Percentiles rank a stretch among this genome's conserved stretches.
phyloP scores from a whole-genome alignment of 2,797 vertebrate genomes.

The Chelonia mydas region DNA sequence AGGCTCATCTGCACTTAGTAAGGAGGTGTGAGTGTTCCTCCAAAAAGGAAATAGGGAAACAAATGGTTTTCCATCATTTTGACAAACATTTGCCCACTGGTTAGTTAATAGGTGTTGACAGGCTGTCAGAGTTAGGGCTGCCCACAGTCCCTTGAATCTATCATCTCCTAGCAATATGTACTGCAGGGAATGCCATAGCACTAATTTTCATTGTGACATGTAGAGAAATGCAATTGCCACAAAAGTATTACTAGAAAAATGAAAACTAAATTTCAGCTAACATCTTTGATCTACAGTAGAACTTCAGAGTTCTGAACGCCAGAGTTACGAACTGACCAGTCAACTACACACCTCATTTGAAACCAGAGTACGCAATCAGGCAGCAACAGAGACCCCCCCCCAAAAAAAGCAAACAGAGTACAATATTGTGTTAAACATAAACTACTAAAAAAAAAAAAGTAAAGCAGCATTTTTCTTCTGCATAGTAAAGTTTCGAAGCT shows the following conservation, averaged over 20 bases:
- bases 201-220: conserved; percentile 68
- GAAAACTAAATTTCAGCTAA: conserved; percentile 55
- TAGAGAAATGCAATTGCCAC: conserved; percentile 59
- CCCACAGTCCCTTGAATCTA: conserved; percentile 56
- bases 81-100: conserved; percentile 61
- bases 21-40: conserved; percentile 43
- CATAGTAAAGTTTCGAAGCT: too few species aligned
- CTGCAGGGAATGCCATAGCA: conserved; percentile 66
- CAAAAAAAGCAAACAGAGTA: too few species aligned
- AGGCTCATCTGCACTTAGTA: conserved; percentile 24
- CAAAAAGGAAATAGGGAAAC: conserved; percentile 61
- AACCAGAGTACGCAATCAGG: too few species aligned
- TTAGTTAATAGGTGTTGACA: conserved; percentile 72
- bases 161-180: conserved; percentile 65
- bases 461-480: too few species aligned
- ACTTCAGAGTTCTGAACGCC: too few species aligned
- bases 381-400: too few species aligned
- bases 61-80: conserved; percentile 66
- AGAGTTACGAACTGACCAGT: too few species aligned
- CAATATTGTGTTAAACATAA: too few species aligned
- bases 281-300: conserved; percentile 47
- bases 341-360: too few species aligned
- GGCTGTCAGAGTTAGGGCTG: conserved; percentile 49
- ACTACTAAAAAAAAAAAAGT: too few species aligned
- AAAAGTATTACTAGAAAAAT: conserved; percentile 74